Evolutionary conservation across 2,113 vertebrate genomes (phyloP), one percentile per base, ranked within the genome.

Genomic region (Phylloscopus whistleri): DNA sequence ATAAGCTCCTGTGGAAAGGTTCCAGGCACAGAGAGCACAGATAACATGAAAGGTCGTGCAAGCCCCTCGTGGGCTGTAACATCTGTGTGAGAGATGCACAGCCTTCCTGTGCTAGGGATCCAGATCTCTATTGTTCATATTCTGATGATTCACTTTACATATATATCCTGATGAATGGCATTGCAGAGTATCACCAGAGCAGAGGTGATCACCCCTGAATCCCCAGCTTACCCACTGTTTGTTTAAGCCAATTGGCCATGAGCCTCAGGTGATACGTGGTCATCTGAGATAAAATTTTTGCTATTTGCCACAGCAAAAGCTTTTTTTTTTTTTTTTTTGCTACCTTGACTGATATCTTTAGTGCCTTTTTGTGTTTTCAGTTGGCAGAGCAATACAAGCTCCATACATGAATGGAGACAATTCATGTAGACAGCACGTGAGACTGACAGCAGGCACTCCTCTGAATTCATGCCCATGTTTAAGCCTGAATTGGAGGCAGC

Each of bases 21-120:
- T 94, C 89, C 62, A 73, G 92, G 79, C 79, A 30, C 81, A 67
- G 43, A 53, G 82, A 94, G 89, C 51, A 85, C n/a, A 94, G 94
- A 94, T 94, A 97, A 94, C 58, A 33, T 12, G 63, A 80, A 79
- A 96, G 73, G 37, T 87, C 64, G 55, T 3, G 59, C 31, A 77
- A 95, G 87, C 55, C 78, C 74, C 78, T 49, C 24, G 60, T 63
- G 84, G 89, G 80, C 19, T 91, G 66, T 12, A 90, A 86, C 53
- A 66, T 74, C 78, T 59, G 67, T 8, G 28, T 4, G 48, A 72
- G 41, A 66, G 68, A 73, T 17, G 82, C 9, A 4, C 2, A 37
- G 17, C 58, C 33, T 31, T 9, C 56, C 66, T 58, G 33, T 0
- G 0, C 37, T 66, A 66, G 62, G 43, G n/a, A 73, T 87, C 49